These are phyloP conservation scores for Alloscopus bannaensis DNA, from an alignment of 2,888 invertebrate genomes.

Conservation along the genomic window DNA sequence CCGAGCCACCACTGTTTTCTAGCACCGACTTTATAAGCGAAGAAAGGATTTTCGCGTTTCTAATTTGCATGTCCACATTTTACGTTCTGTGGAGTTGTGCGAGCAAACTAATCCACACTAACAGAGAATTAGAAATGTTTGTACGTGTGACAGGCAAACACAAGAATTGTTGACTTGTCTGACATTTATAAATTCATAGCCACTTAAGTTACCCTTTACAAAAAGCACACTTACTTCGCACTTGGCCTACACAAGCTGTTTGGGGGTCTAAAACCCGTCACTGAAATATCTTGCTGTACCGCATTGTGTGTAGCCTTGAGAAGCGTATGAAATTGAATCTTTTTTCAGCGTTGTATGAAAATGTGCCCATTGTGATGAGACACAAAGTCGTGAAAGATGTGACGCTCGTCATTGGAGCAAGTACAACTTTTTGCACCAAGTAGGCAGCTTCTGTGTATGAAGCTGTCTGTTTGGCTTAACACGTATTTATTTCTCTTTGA, in stretches of 20 bases:
- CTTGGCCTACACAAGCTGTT: not conserved
- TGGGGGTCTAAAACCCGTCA: slow-evolving; percentile 1
- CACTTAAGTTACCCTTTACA: slow-evolving; percentile 12
- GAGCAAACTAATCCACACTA: no score
- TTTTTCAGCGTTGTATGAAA: not conserved
- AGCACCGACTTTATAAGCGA: no score
- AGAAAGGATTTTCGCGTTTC: no score
- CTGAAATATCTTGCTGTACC: slow-evolving; percentile 33
- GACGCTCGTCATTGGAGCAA: not conserved
- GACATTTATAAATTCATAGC: slow-evolving; percentile 36
- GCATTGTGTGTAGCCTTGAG: slow-evolving; percentile 21
- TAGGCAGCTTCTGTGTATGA: slow-evolving; percentile 23
- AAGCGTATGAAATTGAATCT: slow-evolving; percentile 43
- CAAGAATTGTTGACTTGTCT: slow-evolving; percentile 55
- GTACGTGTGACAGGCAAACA: no score
- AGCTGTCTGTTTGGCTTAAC: slow-evolving; percentile 7
- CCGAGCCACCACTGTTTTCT: no score
- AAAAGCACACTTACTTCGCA: not conserved
- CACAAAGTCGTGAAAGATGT: no score
- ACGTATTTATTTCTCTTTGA: slow-evolving; percentile 21
- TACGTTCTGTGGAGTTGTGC: no score
- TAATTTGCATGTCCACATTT: no score
- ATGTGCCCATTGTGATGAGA: not conserved
- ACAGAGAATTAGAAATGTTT: no score
- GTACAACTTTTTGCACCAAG: slow-evolving; percentile 41